Evolutionary conservation across 2,113 vertebrate genomes (phyloP).

Genomic region (Gorsachius goisagi): DNA sequence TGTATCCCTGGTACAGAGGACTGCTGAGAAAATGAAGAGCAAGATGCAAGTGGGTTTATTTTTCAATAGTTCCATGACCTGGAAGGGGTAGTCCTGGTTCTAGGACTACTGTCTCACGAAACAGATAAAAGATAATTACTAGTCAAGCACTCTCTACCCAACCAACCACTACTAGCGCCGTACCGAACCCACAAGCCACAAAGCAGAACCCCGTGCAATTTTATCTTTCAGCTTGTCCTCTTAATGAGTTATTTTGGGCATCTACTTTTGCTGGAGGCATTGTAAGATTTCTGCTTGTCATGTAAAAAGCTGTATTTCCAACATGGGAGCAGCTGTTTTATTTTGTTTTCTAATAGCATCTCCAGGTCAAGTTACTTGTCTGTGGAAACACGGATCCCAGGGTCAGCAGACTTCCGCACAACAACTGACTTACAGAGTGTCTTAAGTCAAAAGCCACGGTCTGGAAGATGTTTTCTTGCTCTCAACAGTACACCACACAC

Average conservation of each 20-base stretch:
- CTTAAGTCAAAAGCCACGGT: not conserved
- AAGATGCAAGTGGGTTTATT: not conserved
- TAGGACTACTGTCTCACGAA: not conserved
- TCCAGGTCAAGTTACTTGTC: not conserved
- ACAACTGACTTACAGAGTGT: not conserved
- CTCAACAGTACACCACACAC: not conserved
- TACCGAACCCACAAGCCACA: not conserved
- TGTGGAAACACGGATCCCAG: not conserved
- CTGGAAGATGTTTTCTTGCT: not conserved
- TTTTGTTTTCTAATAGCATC: not conserved
- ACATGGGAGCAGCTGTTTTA: not conserved
- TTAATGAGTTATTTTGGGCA: not conserved
- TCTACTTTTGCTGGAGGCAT: not conserved
- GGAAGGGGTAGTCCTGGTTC: not conserved
- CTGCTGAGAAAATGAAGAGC: not conserved
- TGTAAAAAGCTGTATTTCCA: not conserved
- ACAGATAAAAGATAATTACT: not conserved
- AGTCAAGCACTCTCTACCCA: not conserved
- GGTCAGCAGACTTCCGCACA: not conserved
- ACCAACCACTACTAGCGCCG: accelerated
- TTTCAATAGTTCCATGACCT: not conserved
- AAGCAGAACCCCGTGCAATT: not conserved
- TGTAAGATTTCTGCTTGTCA: not conserved
- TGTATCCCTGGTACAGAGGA: not conserved
- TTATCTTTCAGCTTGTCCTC: not conserved